These are phyloP conservation scores for Glyphotaelius pellucidus DNA, from an alignment of 2,888 invertebrate genomes.

Conservation along the genomic window DNA sequence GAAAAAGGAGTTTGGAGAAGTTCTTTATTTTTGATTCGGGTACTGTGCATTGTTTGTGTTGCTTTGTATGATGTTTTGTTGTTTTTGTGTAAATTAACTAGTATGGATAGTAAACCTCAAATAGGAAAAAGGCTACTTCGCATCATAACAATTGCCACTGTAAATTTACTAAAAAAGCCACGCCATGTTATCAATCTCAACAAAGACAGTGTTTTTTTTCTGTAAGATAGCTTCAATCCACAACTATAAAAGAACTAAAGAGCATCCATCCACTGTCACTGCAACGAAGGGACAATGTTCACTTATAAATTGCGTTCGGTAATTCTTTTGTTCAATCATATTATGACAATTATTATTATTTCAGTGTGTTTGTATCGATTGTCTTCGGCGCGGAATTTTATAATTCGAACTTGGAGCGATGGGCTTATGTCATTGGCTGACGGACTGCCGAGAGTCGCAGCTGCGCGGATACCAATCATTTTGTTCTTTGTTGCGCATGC, in stretches of 20 bases:
- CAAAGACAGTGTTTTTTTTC: neutral
- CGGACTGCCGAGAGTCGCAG: constrained; percentile 27
- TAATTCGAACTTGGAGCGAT: constrained; percentile 51
- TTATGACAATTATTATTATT: constrained; percentile 52
- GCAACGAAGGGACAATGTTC: neutral
- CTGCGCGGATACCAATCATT: constrained; percentile 33
- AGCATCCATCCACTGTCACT: neutral
- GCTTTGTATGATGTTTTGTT: too few relatives aligned
- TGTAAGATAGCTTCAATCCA: neutral
- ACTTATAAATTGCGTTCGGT: constrained; percentile 50
- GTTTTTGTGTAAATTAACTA: too few relatives aligned
- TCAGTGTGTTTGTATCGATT: constrained; percentile 57
- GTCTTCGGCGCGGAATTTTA: constrained; percentile 59
- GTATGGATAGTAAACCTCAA: too few relatives aligned
- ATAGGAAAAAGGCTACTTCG: too few relatives aligned
- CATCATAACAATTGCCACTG: too few relatives aligned
- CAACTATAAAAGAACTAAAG: neutral
- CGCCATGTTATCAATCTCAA: neutral
- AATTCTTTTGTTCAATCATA: constrained; percentile 61
- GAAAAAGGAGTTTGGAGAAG: too few relatives aligned
- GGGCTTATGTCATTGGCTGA: constrained; percentile 41
- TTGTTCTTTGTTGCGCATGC: neutral
- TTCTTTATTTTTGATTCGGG: too few relatives aligned
- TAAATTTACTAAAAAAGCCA: neutral
- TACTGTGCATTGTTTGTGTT: too few relatives aligned